These are phyloP conservation scores for Acrossocheilus wenchowensis DNA, from an alignment of 2,797 vertebrate genomes.

Conservation along the genomic window DNA sequence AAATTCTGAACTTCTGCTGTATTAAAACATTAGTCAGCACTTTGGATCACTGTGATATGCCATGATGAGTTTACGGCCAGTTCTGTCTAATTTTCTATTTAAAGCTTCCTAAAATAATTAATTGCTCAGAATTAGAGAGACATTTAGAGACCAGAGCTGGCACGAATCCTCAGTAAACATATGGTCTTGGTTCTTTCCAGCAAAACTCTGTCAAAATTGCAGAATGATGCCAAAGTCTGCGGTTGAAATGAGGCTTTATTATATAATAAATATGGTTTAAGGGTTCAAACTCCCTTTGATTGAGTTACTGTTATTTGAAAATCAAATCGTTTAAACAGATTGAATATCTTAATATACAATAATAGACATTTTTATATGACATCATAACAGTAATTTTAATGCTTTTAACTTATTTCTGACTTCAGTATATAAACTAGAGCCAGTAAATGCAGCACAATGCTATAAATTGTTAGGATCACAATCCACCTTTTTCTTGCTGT, in stretches of 20 bases:
- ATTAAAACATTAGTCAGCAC: no score
- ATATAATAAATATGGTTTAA: not conserved
- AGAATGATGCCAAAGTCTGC: not conserved
- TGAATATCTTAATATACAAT: not conserved
- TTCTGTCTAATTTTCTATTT: conserved; percentile 20
- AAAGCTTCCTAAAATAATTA: conserved; percentile 21
- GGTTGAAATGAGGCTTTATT: not conserved
- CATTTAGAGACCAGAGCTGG: conserved; percentile 6
- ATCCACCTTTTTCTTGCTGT: no score
- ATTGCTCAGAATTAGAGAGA: conserved; percentile 16
- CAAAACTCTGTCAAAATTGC: not conserved
- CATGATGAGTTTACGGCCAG: conserved; percentile 6
- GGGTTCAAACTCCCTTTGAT: conserved; percentile 3
- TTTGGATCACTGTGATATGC: not conserved
- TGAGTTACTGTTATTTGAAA: not conserved
- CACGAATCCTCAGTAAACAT: conserved; percentile 3
- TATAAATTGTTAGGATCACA: not conserved
- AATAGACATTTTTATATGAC: not conserved
- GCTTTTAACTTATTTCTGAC: not conserved
- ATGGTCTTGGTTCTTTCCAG: conserved; percentile 21
- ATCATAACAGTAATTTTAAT: not conserved
- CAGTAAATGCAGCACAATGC: not conserved
- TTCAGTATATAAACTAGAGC: not conserved
- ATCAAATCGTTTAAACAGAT: not conserved
- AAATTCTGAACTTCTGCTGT: not conserved